Base-by-base conservation (phyloP, 2,797 vertebrate species). In the Margarornis squamiger region DNA sequence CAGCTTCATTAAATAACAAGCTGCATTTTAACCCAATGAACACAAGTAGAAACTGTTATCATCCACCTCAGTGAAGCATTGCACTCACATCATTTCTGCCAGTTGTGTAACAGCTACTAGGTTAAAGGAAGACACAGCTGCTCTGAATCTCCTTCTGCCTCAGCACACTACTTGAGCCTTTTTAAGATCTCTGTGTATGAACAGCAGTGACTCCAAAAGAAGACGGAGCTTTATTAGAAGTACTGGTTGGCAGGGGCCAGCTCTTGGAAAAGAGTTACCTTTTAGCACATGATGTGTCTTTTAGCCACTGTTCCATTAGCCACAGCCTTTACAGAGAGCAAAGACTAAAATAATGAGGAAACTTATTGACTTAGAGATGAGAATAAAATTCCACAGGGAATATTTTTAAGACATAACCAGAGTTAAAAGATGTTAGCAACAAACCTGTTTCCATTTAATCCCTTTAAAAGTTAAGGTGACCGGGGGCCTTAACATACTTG, bases 1-100 rank as follows among this genome's bases (percentile, higher is more conserved):
- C 91, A 92, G 73, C 62, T 84, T 90, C 88, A 76, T 94, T 88
- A 92, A 36, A 17, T 62, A 82, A 77, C 75, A 68, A 86, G 75
- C 78, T 88, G 48, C 18, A 75, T 87, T 86, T 82, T 90, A 94
- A 94, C 86, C 79, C 86, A 24, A 8, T 12, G 63, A 82, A 46
- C 55, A 24, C 38, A n/a, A 81, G 63, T 7, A 74, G 30, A 82
- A 86, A 86, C 85, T 3, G 3, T 4, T 55, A 39, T 10, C 52
- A 55, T 48, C 75, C 63, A 39, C 67, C 75, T 55, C 71, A 55
- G 55, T 6, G 43, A 86, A 78, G 88, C 70, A 66, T 0, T 24
- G 38, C 65, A 36, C 41, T 63, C 34, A 1, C 14, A 2, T 5
- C 0, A 1, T 13, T 74, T 63, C 3, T 14, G 5, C 36, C 17